Conservation (phyloP, 2,113 vertebrate species). For the Helogale parvula region DNA sequence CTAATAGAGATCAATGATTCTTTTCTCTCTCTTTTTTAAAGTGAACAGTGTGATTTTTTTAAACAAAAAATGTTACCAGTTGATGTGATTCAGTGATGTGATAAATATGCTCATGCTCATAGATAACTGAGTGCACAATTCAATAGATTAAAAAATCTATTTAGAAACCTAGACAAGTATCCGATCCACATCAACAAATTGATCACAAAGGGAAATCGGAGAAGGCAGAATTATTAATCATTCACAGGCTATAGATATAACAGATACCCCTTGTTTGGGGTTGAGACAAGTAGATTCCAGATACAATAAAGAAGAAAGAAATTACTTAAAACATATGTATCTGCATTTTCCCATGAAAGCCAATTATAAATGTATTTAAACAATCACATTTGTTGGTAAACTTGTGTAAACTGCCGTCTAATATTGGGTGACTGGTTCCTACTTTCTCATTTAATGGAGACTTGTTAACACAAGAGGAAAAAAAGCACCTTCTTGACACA, state of each 20-base stretch:
- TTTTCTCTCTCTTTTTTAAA: neutral
- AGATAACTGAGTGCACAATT: conserved; percentile 13
- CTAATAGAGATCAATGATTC: neutral
- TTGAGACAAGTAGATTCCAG: neutral
- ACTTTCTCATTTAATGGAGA: neutral
- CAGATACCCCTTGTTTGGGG: neutral
- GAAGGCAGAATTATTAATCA: conserved; percentile 21
- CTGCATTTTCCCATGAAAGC: neutral
- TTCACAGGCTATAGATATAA: neutral
- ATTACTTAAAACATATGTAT: neutral
- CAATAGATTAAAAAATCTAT: conserved; percentile 23
- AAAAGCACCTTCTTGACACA: neutral
- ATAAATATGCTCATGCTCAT: neutral
- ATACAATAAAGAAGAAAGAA: neutral
- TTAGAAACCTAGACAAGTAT: neutral
- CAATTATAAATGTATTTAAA: neutral
- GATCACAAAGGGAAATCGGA: neutral
- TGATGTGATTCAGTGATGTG: neutral
- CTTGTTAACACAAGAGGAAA: neutral
- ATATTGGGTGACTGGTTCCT: neutral
- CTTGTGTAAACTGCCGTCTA: neutral
- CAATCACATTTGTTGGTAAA: neutral
- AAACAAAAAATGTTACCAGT: neutral
- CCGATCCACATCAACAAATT: neutral
- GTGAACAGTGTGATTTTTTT: neutral